Conservation (phyloP, 2,888 invertebrate species). For the Tolmerus cingulatus region DNA sequence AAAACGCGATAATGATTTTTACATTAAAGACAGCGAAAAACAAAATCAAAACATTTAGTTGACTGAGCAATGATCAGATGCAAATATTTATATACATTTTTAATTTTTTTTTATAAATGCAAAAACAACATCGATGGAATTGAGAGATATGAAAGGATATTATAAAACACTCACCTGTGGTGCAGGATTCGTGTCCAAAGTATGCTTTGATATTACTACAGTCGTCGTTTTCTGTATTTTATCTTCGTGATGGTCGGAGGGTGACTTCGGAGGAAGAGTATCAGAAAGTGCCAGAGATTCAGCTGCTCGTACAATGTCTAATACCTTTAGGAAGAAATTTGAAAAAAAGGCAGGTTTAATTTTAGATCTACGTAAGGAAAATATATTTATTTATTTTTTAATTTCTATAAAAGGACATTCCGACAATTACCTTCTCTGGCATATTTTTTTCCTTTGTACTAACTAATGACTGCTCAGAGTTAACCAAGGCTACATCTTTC, state of each 20-base stretch:
- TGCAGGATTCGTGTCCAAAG: conserved; percentile 69
- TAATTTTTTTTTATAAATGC: background rate
- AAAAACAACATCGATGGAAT: background rate
- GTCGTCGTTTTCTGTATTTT: conserved; percentile 86
- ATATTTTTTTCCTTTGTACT: conserved; percentile 79
- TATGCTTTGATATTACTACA: conserved; percentile 93
- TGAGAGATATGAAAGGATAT: background rate
- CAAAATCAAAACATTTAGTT: background rate
- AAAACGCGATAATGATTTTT: background rate
- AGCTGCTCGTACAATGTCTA: conserved; percentile 90
- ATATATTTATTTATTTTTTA: background rate
- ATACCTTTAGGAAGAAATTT: conserved; percentile 67
- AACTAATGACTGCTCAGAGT: conserved; percentile 62
- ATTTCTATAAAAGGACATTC: background rate
- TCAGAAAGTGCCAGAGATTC: conserved; percentile 75
- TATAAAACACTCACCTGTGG: conserved; percentile 64
- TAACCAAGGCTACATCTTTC: conserved; percentile 56
- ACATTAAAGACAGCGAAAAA: background rate
- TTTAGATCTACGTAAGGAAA: background rate
- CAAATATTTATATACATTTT: background rate
- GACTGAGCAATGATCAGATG: conserved; percentile 3
- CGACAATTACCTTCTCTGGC: conserved; percentile 73
- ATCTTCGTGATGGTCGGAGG: conserved; percentile 69
- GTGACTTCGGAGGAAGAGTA: conserved; percentile 75
- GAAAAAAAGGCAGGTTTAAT: background rate